Evolutionary conservation across 1,140 invertebrate genomes (phyloP), one percentile per base, ranked within the genome.

Genomic region (Trichogramma pretiosum): DNA sequence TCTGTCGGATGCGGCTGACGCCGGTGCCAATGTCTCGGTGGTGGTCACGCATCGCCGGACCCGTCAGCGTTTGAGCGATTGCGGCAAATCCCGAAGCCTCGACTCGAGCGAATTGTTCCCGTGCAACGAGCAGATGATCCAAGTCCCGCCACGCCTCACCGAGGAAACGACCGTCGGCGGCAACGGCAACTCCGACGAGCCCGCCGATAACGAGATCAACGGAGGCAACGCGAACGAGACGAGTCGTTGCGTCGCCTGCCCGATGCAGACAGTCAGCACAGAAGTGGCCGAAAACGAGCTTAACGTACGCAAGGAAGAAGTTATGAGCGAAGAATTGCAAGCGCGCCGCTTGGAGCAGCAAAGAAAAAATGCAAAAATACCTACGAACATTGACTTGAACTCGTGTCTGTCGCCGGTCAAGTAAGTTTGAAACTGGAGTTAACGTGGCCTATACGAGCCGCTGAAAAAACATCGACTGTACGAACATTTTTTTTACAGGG

Each of bases 11-110:
- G n/a, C n/a, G n/a, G 26, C 65, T 17, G 67, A 68, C 50, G 53
- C 59, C 3, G 58, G 60, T 5, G 44, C 58, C 2, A 64, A 64
- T n/a, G n/a, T n/a, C n/a, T n/a, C n/a, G n/a, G n/a, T n/a, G 4
- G n/a, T n/a, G n/a, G 58, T 65, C 1, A 53, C 53, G 2, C 65
- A 70, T 14, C 61, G 67, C 28, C 64, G 53, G 21, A 56, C 63
- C 0, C 68, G 69, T 28, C 73, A 81, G 0, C 78, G 79, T 51
- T 64, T 89, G 7, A 81, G 80, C 43, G 82, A 82, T 47, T 85
- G 82, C 54, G 87, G 87, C 0, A 90, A 90, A 61, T 89, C 85
- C 0, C 82, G 81, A 53, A 88, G 85, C 60, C 68, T 90, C 10
- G 88, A 91, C 63, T 89, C 85, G 0, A 85, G 83, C 54, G 87